A percentile compares a stretch with the other conserved stretches of the same genome.
phyloP scores from a whole-genome alignment of 2,888 invertebrate species.

The Volucella zonaria region DNA sequence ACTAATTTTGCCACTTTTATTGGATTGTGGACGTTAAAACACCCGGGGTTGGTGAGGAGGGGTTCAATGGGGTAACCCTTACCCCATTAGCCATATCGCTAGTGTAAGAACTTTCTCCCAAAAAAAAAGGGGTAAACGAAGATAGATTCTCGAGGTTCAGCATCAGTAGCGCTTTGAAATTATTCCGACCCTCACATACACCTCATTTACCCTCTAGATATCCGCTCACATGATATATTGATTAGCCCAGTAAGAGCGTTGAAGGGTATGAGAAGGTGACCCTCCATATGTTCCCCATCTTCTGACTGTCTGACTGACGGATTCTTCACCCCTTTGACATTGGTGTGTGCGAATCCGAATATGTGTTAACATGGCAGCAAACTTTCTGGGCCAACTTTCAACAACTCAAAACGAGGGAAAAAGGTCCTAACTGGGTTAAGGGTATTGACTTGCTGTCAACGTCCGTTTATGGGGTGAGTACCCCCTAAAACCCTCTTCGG shows the following conservation, averaged over 20 bases:
- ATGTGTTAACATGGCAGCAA: slow-evolving; percentile 57
- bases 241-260: slow-evolving; percentile 37
- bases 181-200: neutral
- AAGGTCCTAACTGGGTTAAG: slow-evolving; percentile 68
- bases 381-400: slow-evolving; percentile 31
- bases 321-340: slow-evolving; percentile 30
- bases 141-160: slow-evolving; percentile 18
- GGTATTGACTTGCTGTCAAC: slow-evolving; percentile 57
- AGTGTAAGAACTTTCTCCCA: too few species aligned
- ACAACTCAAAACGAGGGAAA: slow-evolving; percentile 12
- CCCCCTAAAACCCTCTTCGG: too few species aligned
- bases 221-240: slow-evolving; percentile 57
- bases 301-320: slow-evolving; percentile 12
- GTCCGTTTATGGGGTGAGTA: slow-evolving; percentile 8
- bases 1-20: slow-evolving; percentile 72
- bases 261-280: neutral
- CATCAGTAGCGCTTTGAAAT: slow-evolving; percentile 22
- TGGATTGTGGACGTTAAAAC: slow-evolving; percentile 59
- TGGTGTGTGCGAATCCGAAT: slow-evolving; percentile 54
- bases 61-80: neutral
- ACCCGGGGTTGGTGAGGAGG: neutral
- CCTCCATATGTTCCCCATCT: neutral
- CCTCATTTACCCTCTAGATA: slow-evolving; percentile 18
- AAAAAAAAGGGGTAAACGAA: slow-evolving; percentile 43
- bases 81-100: too few species aligned